A percentile compares a stretch with the other conserved stretches of the same genome.
phyloP scores from a whole-genome alignment of 2,113 vertebrate genomes.

The Cricetomys ansorgei region DNA sequence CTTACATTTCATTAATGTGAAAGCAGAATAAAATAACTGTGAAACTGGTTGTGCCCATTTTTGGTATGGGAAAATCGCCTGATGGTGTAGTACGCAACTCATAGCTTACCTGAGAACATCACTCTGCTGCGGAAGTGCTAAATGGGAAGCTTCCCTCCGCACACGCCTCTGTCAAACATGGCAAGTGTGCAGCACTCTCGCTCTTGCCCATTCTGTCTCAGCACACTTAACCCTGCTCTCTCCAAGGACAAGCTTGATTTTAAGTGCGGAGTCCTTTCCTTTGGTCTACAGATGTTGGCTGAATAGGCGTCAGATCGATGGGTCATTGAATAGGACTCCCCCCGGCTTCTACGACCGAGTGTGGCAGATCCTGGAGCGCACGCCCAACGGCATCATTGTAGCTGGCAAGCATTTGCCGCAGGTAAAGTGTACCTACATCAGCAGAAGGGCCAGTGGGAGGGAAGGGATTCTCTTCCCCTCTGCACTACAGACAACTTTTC shows the following conservation, averaged over 20 bases:
- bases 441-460: not conserved
- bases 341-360: constrained; percentile 96
- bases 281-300: constrained; percentile 91
- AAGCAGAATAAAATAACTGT: not conserved
- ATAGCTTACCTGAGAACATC: not conserved
- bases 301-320: constrained; percentile 95
- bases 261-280: not conserved
- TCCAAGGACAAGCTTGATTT: not conserved
- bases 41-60: not conserved
- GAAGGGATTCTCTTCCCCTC: not conserved
- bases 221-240: not conserved
- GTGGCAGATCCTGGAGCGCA: constrained; percentile 99
- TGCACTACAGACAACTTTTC: not conserved
- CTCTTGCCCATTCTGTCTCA: not conserved
- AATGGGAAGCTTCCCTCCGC: not conserved
- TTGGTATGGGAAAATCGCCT: constrained; percentile 31
- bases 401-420: constrained; percentile 94
- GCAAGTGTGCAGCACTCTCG: not conserved
- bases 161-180: not conserved
- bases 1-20: not conserved
- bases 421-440: constrained; percentile 84
- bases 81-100: not conserved
- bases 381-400: constrained; percentile 92
- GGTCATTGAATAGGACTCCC: constrained; percentile 95
- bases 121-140: not conserved